These are phyloP conservation scores for Megalops atlanticus DNA, from an alignment of 2,113 vertebrate species.

Conservation along the genomic window DNA sequence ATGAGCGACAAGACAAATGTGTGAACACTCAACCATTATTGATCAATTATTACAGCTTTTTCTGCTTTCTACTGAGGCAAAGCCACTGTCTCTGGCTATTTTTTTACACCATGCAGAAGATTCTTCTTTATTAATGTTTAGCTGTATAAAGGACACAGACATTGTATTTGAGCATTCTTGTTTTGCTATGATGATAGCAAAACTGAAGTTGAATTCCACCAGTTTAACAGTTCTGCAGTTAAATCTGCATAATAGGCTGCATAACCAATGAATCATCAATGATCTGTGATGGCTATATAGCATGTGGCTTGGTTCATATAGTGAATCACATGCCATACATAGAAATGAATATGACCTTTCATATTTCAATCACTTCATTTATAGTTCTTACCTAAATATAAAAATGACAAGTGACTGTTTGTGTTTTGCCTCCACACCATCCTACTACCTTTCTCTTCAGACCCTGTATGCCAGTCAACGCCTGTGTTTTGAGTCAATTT, in stretches of 20 bases:
- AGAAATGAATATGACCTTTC: background rate
- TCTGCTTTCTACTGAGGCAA: background rate
- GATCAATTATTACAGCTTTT: background rate
- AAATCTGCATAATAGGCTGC: background rate
- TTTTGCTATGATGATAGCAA: background rate
- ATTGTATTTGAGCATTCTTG: background rate
- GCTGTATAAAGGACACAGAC: background rate
- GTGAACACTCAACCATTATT: background rate
- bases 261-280: background rate
- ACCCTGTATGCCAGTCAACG: background rate
- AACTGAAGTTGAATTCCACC: background rate
- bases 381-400: background rate
- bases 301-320: background rate
- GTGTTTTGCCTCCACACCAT: background rate
- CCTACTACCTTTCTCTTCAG: background rate
- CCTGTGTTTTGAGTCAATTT: too few relatives aligned
- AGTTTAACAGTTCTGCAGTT: background rate
- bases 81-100: background rate
- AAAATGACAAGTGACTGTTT: background rate
- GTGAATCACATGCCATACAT: conserved; percentile 7
- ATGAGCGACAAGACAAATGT: background rate
- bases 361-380: background rate
- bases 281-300: background rate
- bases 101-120: background rate
- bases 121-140: background rate